phyloP scores from a whole-genome alignment of 2,113 vertebrate species.

The Brachyhypopomus occidentalis region DNA sequence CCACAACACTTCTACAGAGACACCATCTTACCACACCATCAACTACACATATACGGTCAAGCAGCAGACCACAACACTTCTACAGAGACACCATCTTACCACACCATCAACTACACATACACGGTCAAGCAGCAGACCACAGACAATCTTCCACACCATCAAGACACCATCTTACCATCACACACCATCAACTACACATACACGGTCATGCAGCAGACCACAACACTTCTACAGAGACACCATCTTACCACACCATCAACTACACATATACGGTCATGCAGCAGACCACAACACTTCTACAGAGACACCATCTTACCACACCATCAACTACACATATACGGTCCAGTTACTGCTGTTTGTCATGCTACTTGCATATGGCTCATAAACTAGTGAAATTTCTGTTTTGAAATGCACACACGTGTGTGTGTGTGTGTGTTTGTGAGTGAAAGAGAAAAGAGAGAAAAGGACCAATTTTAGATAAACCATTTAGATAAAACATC shows the following conservation, averaged over 20 bases:
- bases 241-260: not conserved
- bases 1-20: too few species aligned
- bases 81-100: too few species aligned
- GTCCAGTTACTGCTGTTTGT: constrained; percentile 22
- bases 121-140: too few species aligned
- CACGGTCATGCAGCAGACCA: too few species aligned
- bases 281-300: too few species aligned
- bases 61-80: not conserved
- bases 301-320: too few species aligned
- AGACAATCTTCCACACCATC: too few species aligned
- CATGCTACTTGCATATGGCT: constrained; percentile 32
- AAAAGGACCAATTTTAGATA: constrained; percentile 27
- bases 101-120: not conserved
- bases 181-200: too few species aligned
- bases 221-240: not conserved
- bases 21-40: too few species aligned
- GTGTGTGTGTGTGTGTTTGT: constrained; percentile 13
- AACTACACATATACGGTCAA: not conserved
- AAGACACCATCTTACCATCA: not conserved
- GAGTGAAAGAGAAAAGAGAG: constrained; percentile 52
- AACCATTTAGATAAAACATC: too few species aligned
- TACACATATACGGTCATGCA: too few species aligned
- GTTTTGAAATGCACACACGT: not conserved
- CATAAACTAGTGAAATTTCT: constrained; percentile 46
- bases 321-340: too few species aligned